Percentiles rank a stretch among this genome's conserved stretches.
Evolutionary conservation across 2,113 vertebrate genomes (phyloP).

Genomic region (Tetraodon nigroviridis): DNA sequence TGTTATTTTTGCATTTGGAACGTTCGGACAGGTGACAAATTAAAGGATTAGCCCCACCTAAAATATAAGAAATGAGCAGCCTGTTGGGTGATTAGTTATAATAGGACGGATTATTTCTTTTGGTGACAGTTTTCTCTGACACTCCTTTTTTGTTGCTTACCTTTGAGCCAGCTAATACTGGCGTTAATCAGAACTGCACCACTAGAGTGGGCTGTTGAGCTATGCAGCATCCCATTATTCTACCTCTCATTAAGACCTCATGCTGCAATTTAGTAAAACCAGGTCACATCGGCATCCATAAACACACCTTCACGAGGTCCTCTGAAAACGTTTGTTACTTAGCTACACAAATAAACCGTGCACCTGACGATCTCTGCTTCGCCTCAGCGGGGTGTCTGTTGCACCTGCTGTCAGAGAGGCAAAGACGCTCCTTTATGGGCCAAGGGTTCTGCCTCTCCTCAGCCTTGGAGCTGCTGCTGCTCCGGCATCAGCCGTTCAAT

Average conservation of each 20-base stretch:
- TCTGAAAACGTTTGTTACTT: slow-evolving; percentile 44
- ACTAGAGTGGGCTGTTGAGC: slow-evolving; percentile 66
- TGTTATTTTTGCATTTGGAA: too few relatives aligned
- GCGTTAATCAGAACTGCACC: slow-evolving; percentile 18
- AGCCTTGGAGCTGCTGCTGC: slow-evolving; percentile 10
- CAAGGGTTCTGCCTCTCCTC: slow-evolving; percentile 43
- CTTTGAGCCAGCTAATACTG: background rate
- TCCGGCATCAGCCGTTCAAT: slow-evolving; percentile 8
- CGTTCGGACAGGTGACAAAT: too few relatives aligned
- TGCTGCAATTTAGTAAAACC: slow-evolving; percentile 37
- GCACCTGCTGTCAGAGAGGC: slow-evolving; percentile 47
- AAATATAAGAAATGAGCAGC: too few relatives aligned
- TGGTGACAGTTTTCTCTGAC: too few relatives aligned
- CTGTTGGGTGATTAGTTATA: too few relatives aligned
- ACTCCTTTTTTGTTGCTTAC: background rate
- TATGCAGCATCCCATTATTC: slow-evolving; percentile 3
- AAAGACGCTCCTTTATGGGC: background rate
- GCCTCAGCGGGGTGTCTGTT: slow-evolving; percentile 30
- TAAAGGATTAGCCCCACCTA: too few relatives aligned
- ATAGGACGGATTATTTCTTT: too few relatives aligned
- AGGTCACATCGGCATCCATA: slow-evolving; percentile 45
- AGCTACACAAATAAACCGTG: slow-evolving; percentile 56
- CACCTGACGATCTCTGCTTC: slow-evolving; percentile 58
- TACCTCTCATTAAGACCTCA: slow-evolving; percentile 9
- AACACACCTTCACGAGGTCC: slow-evolving; percentile 22